Percentiles rank a stretch among this genome's conserved stretches.
These are phyloP conservation scores for Botia kubotai DNA, from an alignment of 2,797 vertebrate genomes.

Conservation along the genomic window DNA sequence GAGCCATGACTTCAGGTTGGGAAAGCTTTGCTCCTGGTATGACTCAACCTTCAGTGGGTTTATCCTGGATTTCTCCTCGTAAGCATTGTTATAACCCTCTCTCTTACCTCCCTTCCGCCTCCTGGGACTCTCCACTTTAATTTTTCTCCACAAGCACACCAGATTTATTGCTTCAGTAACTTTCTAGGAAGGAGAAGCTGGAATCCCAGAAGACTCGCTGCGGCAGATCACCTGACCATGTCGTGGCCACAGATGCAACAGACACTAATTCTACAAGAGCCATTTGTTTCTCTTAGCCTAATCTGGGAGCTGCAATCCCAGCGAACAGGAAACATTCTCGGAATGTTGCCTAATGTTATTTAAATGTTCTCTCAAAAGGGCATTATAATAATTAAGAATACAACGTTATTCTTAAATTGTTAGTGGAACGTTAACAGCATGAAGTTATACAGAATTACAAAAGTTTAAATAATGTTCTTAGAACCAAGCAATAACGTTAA, in stretches of 20 bases:
- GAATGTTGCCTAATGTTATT: too few species aligned
- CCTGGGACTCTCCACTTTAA: slow-evolving; percentile 69
- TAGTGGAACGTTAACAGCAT: too few species aligned
- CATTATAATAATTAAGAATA: too few species aligned
- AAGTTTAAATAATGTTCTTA: too few species aligned
- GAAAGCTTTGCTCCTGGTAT: slow-evolving; percentile 43
- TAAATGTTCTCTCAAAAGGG: too few species aligned
- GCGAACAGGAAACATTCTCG: too few species aligned
- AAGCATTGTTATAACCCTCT: slow-evolving; percentile 38
- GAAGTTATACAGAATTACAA: too few species aligned
- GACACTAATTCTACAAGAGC: slow-evolving; percentile 66
- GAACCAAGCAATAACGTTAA: too few species aligned
- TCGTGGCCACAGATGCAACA: slow-evolving; percentile 61
- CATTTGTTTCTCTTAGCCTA: slow-evolving; percentile 61
- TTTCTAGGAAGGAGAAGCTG: slow-evolving; percentile 65
- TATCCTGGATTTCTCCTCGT: slow-evolving; percentile 51
- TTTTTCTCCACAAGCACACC: slow-evolving; percentile 72
- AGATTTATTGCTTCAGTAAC: slow-evolving; percentile 75
- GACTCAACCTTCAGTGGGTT: slow-evolving; percentile 55
- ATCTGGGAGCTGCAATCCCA: slow-evolving; percentile 52
- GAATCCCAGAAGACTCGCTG: slow-evolving; percentile 56
- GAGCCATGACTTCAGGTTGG: slow-evolving; percentile 29
- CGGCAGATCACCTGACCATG: slow-evolving; percentile 63
- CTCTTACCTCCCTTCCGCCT: slow-evolving; percentile 49
- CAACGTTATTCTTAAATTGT: too few species aligned